phyloP scores from a whole-genome alignment of 2,113 vertebrate species.

The Larimichthys polyactis region DNA sequence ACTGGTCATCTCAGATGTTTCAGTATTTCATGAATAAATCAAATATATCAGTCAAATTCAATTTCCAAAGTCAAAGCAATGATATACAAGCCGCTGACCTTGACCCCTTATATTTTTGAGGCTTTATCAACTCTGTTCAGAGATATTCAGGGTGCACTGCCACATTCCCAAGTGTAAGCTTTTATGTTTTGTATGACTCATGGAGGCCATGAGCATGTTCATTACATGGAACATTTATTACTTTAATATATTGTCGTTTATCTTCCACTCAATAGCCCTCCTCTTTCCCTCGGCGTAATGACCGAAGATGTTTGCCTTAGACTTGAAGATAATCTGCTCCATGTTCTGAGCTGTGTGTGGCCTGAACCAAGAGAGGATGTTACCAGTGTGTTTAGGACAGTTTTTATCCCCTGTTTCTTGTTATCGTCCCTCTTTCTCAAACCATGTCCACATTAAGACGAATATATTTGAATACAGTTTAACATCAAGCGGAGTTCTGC shows the following conservation, averaged over 20 bases:
- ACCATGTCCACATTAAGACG: not conserved
- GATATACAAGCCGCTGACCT: not conserved
- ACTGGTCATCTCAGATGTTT: conserved; percentile 19
- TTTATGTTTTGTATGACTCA: conserved; percentile 43
- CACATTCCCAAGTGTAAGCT: conserved; percentile 27
- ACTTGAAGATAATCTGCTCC: conserved; percentile 10
- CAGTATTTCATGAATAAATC: not conserved
- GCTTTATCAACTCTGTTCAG: conserved; percentile 25
- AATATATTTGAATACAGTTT: not conserved
- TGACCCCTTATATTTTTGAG: conserved; percentile 1
- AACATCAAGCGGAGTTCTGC: not conserved
- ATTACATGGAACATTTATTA: conserved; percentile 33
- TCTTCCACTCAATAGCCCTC: conserved; percentile 15
- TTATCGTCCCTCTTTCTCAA: not conserved
- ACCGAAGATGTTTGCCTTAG: conserved; percentile 27
- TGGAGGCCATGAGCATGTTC: conserved; percentile 16
- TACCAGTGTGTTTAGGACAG: not conserved
- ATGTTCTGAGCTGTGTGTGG: conserved; percentile 23
- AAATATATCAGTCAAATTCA: conserved; percentile 1
- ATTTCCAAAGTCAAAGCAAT: not conserved
- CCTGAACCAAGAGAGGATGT: conserved; percentile 3
- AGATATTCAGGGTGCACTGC: not conserved
- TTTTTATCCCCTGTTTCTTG: conserved; percentile 15
- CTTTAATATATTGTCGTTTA: conserved; percentile 19
- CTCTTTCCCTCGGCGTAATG: not conserved